phyloP scores from a whole-genome alignment of 1,140 invertebrate genomes.

The Caenorhabditis briggsae region DNA sequence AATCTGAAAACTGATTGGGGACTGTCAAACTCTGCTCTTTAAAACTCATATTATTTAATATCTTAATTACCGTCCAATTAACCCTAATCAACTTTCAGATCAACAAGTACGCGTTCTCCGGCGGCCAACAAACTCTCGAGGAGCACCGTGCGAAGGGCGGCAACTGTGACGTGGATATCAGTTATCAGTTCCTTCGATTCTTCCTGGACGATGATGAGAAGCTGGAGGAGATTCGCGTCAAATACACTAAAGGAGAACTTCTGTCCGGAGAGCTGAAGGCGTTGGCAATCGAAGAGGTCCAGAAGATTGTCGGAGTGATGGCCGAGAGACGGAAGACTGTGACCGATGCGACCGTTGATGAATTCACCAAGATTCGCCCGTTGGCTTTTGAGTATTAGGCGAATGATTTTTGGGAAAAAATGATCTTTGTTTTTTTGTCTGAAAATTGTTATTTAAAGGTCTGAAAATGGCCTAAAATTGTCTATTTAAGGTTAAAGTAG shows the following conservation, averaged over 20 bases:
- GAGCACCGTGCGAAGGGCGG: slow-evolving; percentile 89
- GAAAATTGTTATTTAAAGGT: too few species aligned
- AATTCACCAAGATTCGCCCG: slow-evolving; percentile 88
- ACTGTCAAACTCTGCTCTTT: too few species aligned
- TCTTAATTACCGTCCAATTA: too few species aligned
- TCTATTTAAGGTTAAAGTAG: too few species aligned
- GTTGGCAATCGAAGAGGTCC: slow-evolving; percentile 85
- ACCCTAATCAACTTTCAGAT: too few species aligned
- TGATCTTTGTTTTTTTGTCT: too few species aligned
- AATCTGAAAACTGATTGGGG: too few species aligned
- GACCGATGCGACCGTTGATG: slow-evolving; percentile 87
- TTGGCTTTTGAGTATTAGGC: slow-evolving; percentile 80
- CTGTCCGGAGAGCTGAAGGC: slow-evolving; percentile 95
- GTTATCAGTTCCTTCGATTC: slow-evolving; percentile 94
- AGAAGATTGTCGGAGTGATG: slow-evolving; percentile 86
- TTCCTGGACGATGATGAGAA: slow-evolving; percentile 94
- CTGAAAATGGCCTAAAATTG: too few species aligned
- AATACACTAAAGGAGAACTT: slow-evolving; percentile 90
- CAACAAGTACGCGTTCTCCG: slow-evolving; percentile 98
- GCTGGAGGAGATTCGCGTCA: slow-evolving; percentile 86
- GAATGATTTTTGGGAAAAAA: too few species aligned
- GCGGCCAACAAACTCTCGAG: slow-evolving; percentile 91
- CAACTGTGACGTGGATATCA: slow-evolving; percentile 94
- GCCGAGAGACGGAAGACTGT: slow-evolving; percentile 86
- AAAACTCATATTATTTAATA: too few species aligned